Base-by-base conservation (phyloP, 2,797 vertebrate genomes). In the Sebastes nivosus region DNA sequence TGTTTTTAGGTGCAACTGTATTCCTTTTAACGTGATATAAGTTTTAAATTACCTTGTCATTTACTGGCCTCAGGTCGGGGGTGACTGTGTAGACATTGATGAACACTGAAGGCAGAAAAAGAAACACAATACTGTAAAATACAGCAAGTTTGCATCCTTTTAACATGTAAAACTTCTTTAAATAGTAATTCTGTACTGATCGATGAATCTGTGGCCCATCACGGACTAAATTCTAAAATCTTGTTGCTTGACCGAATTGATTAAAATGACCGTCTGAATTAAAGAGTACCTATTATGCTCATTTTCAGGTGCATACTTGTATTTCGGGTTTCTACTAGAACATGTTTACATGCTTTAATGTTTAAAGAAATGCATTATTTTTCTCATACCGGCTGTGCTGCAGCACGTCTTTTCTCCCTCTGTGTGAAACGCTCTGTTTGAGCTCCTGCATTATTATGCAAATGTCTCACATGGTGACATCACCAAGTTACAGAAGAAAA, bases 21-120 rank as follows among this genome's bases (percentile, higher is more conserved):
- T 20, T 59, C 34, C 9, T 20, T 69, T 72, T 32, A 10, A 58
- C 5, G 16, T 22, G 27, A 67, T 12, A 75, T 24, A 29, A 24
- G 57, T 63, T 60, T 27, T 18, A 2, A 46, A 46, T 83, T 96
- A 99, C 98, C 97, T 96, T 97, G 88, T 97, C 95, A 14, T 93
- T 96, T 86, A 95, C 84, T 0, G 98, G 98, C 63, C 96, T 95
- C 91, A 99, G 91, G 89, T 98, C 95, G 25, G 98, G 97, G 34
- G 95, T 96, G 84, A 98, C 95, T 30, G 94, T 96, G 78, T 97
- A 98, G 78, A 98, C 91, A 32, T 97, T 97, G 91, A 99, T 95
- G 83, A 97, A 89, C 89, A 98, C 98, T 99, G 52, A 64, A 89
- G 77, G 46, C 76, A 82, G 6, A 79, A 52, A 65, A n/a, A 86